Evolutionary conservation across 2,888 invertebrate genomes (phyloP).

Genomic region (Pterostichus madidus): DNA sequence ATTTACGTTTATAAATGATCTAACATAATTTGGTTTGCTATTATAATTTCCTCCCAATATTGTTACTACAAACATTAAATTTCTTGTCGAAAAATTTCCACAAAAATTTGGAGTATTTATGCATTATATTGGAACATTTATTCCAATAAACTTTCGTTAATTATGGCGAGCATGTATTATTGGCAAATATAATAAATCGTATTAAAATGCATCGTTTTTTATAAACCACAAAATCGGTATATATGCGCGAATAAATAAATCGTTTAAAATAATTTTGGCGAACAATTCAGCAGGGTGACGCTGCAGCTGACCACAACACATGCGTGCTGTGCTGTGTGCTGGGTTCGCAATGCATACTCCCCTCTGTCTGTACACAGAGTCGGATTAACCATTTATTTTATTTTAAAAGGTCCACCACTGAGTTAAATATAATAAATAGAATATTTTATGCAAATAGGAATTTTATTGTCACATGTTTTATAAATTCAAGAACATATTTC

Average conservation of each 20-base stretch:
- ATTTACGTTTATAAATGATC: too few species aligned
- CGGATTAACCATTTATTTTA: not conserved
- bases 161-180: slow-evolving; percentile 20
- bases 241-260: slow-evolving; percentile 57
- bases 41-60: too few species aligned
- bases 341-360: slow-evolving; percentile 6
- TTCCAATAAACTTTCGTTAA: slow-evolving; percentile 34
- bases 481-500: too few species aligned
- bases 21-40: too few species aligned
- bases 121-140: slow-evolving; percentile 39
- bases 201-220: slow-evolving; percentile 49
- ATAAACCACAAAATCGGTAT: slow-evolving; percentile 36
- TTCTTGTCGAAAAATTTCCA: too few species aligned
- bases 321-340: slow-evolving; percentile 10
- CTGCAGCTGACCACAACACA: slow-evolving; percentile 44
- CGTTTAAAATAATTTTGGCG: slow-evolving; percentile 58
- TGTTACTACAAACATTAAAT: too few species aligned
- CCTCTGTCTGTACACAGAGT: not conserved
- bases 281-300: slow-evolving; percentile 51
- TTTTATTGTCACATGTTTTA: too few species aligned
- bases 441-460: too few species aligned
- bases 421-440: too few species aligned
- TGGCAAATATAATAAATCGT: slow-evolving; percentile 47
- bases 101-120: slow-evolving; percentile 16
- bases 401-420: too few species aligned